phyloP scores from a whole-genome alignment of 2,113 vertebrate genomes.

The Ondatra zibethicus region DNA sequence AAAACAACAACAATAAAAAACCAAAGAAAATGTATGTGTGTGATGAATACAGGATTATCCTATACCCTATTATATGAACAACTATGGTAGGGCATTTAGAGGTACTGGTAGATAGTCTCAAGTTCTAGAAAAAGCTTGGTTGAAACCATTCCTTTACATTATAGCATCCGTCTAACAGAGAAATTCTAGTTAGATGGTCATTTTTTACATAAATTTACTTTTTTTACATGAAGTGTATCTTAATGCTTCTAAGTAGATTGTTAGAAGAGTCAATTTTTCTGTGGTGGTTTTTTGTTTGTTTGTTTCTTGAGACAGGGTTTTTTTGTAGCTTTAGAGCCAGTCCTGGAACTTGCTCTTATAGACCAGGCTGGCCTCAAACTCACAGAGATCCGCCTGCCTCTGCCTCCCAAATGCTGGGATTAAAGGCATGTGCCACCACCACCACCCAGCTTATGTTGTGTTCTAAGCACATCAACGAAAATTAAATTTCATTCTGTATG shows the following conservation, averaged over 20 bases:
- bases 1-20: too few species aligned
- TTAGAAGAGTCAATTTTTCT: slow-evolving; percentile 15
- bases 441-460: not conserved
- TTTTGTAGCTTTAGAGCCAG: too few species aligned
- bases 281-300: not conserved
- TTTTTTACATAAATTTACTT: not conserved
- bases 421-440: too few species aligned
- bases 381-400: too few species aligned
- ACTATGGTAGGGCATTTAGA: not conserved
- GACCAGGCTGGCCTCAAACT: too few species aligned
- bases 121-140: not conserved
- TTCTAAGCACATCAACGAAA: not conserved
- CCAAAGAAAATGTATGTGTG: not conserved
- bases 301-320: too few species aligned
- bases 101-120: not conserved
- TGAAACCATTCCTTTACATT: slow-evolving; percentile 4
- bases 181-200: slow-evolving; percentile 47
- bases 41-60: not conserved
- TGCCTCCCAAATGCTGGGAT: too few species aligned
- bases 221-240: not conserved
- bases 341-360: too few species aligned
- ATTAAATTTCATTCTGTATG: not conserved
- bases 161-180: not conserved
- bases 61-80: not conserved
- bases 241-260: not conserved